Conservation (phyloP, 2,888 invertebrate genomes). For the Fissipunctia ypsillon region DNA sequence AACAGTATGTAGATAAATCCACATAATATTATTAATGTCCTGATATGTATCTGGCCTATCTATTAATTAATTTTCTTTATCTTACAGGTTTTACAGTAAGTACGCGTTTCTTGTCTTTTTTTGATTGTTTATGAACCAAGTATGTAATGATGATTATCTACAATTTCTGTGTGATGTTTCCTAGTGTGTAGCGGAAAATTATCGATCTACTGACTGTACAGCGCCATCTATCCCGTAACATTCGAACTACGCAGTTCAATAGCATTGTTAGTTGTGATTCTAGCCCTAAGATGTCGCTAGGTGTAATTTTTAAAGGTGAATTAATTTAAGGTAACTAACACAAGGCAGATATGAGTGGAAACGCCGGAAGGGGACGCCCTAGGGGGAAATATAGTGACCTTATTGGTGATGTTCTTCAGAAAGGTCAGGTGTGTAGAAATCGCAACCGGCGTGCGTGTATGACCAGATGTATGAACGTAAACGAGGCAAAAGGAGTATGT, state of each 20-base stretch:
- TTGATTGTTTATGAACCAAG: too few species aligned
- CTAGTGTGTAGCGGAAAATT: not conserved
- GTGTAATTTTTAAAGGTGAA: not conserved
- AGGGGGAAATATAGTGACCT: too few species aligned
- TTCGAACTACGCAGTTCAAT: not conserved
- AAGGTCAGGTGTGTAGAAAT: too few species aligned
- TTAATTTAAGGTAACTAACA: too few species aligned
- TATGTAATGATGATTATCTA: not conserved
- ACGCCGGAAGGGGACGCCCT: too few species aligned
- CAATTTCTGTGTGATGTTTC: not conserved
- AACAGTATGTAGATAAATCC: not conserved
- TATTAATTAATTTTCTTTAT: not conserved
- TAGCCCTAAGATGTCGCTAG: not conserved
- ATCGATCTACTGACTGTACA: not conserved
- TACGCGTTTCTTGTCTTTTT: not conserved
- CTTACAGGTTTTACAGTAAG: not conserved
- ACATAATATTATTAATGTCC: not conserved
- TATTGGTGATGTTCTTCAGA: too few species aligned
- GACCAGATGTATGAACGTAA: too few species aligned
- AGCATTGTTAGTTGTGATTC: not conserved
- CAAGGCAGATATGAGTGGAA: too few species aligned
- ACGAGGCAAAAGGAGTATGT: too few species aligned
- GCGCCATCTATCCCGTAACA: constrained; percentile 1
- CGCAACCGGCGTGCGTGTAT: too few species aligned
- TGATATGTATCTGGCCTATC: not conserved